These are phyloP conservation scores for Acleris cristana DNA, from an alignment of 2,888 invertebrate species.

Conservation along the genomic window DNA sequence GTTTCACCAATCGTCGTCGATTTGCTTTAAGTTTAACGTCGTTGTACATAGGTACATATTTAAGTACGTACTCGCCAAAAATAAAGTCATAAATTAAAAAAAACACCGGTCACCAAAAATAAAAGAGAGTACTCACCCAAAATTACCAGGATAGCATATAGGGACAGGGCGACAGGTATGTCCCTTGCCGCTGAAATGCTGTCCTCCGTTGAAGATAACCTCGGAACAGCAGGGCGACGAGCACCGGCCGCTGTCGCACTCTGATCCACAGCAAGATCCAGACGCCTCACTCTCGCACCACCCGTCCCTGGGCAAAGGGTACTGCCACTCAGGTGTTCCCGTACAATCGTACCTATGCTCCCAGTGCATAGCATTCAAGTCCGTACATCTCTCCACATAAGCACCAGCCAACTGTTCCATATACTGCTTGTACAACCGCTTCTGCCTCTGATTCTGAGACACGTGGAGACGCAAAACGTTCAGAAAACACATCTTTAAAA, in stretches of 20 bases:
- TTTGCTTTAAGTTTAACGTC: too few species aligned
- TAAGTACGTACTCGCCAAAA: too few species aligned
- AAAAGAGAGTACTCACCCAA: slow-evolving; percentile 65
- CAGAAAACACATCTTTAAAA: slow-evolving; percentile 82
- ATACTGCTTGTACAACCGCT: slow-evolving; percentile 78
- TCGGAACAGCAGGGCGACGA: slow-evolving; percentile 81
- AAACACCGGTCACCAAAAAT: not conserved
- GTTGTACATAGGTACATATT: too few species aligned
- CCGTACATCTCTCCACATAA: slow-evolving; percentile 73
- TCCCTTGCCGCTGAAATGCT: slow-evolving; percentile 73
- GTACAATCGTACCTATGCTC: slow-evolving; percentile 59
- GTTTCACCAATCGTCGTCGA: too few species aligned
- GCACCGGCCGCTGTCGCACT: slow-evolving; percentile 75
- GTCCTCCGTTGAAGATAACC: slow-evolving; percentile 80
- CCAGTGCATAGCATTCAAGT: slow-evolving; percentile 62
- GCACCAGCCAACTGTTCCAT: slow-evolving; percentile 78
- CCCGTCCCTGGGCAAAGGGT: slow-evolving; percentile 62
- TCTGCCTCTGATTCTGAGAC: slow-evolving; percentile 78
- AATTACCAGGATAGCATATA: slow-evolving; percentile 75
- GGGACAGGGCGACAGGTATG: slow-evolving; percentile 65
- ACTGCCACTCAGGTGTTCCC: slow-evolving; percentile 69
- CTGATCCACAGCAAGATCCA: slow-evolving; percentile 64
- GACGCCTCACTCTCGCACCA: slow-evolving; percentile 66
- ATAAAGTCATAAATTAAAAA: not conserved
- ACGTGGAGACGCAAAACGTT: slow-evolving; percentile 83